Evolutionary conservation across 2,888 invertebrate genomes (phyloP), one percentile per base, ranked within the genome.

Genomic region (Caenorhabditis sulstoni): DNA sequence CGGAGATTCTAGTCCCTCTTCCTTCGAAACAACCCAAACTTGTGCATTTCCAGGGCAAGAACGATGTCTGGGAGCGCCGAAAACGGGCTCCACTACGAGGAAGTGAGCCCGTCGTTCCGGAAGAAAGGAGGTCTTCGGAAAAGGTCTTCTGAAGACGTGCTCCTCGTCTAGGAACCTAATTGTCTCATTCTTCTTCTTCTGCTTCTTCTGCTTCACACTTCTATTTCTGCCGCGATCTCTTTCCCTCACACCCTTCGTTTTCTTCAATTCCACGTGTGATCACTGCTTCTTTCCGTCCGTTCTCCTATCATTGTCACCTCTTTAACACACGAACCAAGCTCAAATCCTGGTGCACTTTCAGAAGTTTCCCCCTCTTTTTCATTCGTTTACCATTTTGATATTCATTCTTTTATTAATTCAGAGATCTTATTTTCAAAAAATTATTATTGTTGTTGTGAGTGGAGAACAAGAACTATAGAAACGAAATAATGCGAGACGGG

Each of bases 31-130:
- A n/a, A n/a, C n/a, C n/a, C n/a, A n/a, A n/a, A n/a, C n/a, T 20
- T 35, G 5, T 8, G 20, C 29, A 8, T 44, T 71, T 80, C 45
- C 78, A 83, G 83, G 81, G 79, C 81, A 81, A 83, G 71, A 81
- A 81, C 68, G 81, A 81, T 50, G 77, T 73, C 77, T 81, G 81
- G 81, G 77, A 81, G 68, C 76, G 81, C 50, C 75, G 80, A 80
- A 80, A 80, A 71, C 80, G 80, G 75, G 52, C 79, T 79, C 39
- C 73, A 74, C 14, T 79, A 79, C 62, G 67, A 79, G 49, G 79
- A 79, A 53, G 49, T 78, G 66, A 58, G 49, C 22, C 71, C 61
- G 9, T 29, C 29, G 29, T 50, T 52, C 29, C 53, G 55, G 53
- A 59, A 53, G 22, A 68, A n/a, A n/a, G n/a, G 49, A 64, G 64